Evolutionary conservation across 2,797 vertebrate genomes (phyloP).

Genomic region (Artibeus lituratus): DNA sequence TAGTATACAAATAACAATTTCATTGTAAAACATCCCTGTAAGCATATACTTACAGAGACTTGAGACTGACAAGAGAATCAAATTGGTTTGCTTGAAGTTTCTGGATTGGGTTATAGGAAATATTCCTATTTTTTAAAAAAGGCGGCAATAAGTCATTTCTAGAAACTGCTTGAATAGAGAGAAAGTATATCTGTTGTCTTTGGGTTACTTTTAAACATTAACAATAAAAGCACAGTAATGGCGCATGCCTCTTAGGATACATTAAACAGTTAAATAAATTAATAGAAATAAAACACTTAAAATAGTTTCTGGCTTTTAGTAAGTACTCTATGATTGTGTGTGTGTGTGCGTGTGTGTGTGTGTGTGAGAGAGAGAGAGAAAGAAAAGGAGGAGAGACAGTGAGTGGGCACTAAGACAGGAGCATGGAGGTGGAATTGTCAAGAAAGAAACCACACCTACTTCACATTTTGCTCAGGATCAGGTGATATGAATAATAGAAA

Average conservation of each 20-base stretch:
- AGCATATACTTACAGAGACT: constrained; percentile 92
- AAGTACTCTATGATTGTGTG: not conserved
- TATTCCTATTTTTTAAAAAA: constrained; percentile 86
- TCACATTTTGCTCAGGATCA: not conserved
- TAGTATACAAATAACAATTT: not conserved
- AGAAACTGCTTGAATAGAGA: not conserved
- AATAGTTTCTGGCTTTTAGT: not conserved
- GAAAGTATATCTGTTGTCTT: not conserved
- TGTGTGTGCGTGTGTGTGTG: not conserved
- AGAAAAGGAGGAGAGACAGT: not conserved
- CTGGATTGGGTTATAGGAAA: constrained; percentile 94
- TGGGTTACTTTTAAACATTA: constrained; percentile 29
- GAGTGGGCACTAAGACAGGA: not conserved
- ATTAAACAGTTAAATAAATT: not conserved
- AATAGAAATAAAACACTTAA: not conserved
- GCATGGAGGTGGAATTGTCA: not conserved
- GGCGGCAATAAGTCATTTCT: not conserved
- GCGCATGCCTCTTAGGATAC: not conserved
- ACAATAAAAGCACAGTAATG: not conserved
- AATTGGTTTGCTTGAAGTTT: constrained; percentile 93
- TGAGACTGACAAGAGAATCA: constrained; percentile 91
- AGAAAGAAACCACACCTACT: not conserved
- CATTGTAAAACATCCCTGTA: not conserved
- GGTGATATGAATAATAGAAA: not conserved
- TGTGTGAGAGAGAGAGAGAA: not conserved